These are phyloP conservation scores for Polyploca ridens DNA, from an alignment of 2,888 invertebrate species.

Conservation along the genomic window DNA sequence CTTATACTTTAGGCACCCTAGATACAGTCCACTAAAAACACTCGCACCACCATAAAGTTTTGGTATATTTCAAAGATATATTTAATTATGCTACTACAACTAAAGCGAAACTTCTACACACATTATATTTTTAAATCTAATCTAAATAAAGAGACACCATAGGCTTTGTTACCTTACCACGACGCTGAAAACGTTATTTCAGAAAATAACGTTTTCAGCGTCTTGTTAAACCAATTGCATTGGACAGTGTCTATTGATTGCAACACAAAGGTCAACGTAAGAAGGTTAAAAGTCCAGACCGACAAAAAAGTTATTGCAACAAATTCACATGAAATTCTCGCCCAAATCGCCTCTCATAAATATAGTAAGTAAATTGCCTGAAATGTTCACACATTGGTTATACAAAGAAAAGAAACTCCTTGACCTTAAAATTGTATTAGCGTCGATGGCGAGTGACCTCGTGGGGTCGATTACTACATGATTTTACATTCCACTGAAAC, in stretches of 20 bases:
- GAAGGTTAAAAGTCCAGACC: neutral
- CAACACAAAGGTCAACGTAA: neutral
- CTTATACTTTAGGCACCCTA: no score
- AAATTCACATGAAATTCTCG: neutral
- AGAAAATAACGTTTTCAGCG: no score
- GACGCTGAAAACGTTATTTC: no score
- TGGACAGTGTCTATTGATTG: neutral
- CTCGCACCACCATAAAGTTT: no score
- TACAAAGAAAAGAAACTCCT: neutral
- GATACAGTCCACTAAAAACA: no score
- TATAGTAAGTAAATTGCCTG: constrained; percentile 1
- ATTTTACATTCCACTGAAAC: neutral
- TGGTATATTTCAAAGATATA: no score
- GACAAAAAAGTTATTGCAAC: neutral
- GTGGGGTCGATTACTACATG: neutral
- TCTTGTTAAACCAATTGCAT: no score
- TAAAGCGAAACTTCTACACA: no score
- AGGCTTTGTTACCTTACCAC: no score
- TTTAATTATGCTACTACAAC: no score
- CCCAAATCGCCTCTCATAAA: neutral
- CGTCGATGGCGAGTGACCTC: neutral
- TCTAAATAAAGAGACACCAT: no score
- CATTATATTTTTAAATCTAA: no score
- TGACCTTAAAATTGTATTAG: constrained; percentile 3
- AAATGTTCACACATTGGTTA: constrained; percentile 6